These are phyloP conservation scores for Oryzias melastigma DNA, from an alignment of 2,113 vertebrate species.

Conservation along the genomic window DNA sequence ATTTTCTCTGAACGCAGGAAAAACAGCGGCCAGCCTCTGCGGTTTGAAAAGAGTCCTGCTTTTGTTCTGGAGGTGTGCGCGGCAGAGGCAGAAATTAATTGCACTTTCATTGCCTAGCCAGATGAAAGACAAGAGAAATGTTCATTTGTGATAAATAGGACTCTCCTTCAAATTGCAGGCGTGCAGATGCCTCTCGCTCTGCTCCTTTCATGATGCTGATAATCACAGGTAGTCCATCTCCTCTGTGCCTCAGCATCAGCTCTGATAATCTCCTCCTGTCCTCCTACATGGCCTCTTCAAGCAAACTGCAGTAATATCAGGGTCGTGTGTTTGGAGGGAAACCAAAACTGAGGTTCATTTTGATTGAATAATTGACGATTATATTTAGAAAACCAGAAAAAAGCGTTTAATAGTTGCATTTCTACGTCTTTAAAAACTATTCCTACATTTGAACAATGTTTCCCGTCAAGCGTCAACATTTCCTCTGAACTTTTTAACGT, in stretches of 20 bases:
- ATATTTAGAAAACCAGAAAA: too few species aligned
- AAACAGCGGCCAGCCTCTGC: conserved; percentile 35
- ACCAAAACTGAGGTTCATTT: too few species aligned
- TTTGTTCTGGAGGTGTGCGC: conserved; percentile 54
- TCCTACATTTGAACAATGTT: too few species aligned
- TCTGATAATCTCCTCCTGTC: conserved; percentile 25
- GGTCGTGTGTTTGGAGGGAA: too few species aligned
- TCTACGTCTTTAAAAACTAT: too few species aligned
- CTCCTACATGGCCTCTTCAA: background rate
- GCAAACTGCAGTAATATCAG: conserved; percentile 1
- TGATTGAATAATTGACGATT: too few species aligned
- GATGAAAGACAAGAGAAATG: conserved; percentile 63
- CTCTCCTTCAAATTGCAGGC: conserved; percentile 44
- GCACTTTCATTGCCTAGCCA: conserved; percentile 54
- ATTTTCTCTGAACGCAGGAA: conserved; percentile 36
- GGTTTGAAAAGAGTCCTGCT: conserved; percentile 25
- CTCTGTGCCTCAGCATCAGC: conserved; percentile 15
- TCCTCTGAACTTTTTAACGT: too few species aligned
- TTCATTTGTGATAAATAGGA: conserved; percentile 61
- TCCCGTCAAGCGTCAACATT: too few species aligned
- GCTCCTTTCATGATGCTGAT: conserved; percentile 37
- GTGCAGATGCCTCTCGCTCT: conserved; percentile 24
- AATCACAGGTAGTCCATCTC: conserved; percentile 40
- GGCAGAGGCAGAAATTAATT: conserved; percentile 64
- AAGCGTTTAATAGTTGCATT: too few species aligned